Conservation (phyloP, 2,888 invertebrate genomes). For the Standfussiana lucernea region DNA sequence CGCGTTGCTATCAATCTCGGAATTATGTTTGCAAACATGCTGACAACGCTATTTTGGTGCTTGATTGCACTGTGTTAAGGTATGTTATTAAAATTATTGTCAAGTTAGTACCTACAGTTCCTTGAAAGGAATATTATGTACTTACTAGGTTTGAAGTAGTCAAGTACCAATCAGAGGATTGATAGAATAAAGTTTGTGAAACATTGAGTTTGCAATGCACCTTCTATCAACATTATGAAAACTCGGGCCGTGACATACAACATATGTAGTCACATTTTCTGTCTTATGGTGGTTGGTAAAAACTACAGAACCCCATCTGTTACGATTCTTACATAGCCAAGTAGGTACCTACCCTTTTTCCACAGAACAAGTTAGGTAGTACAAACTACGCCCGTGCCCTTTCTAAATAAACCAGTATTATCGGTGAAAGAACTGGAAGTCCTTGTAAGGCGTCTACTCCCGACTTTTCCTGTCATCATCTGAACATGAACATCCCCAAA, state of each 20-base stretch:
- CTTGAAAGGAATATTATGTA: too few species aligned
- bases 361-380: too few species aligned
- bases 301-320: too few species aligned
- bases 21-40: not conserved
- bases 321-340: too few species aligned
- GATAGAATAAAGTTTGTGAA: not conserved
- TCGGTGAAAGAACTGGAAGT: too few species aligned
- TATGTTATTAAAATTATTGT: not conserved
- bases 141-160: not conserved
- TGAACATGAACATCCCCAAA: too few species aligned
- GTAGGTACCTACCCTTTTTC: too few species aligned
- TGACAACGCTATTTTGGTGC: constrained; percentile 60
- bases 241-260: not conserved
- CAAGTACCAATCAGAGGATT: not conserved
- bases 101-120: not conserved
- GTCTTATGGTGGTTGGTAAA: too few species aligned
- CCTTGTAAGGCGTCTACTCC: too few species aligned
- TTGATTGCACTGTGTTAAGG: constrained; percentile 66
- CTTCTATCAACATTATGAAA: not conserved
- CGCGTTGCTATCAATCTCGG: constrained; percentile 10
- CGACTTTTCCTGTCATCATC: too few species aligned
- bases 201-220: not conserved
- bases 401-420: too few species aligned
- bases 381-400: too few species aligned
- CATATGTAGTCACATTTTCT: not conserved